Base-by-base conservation (phyloP, 2,888 invertebrate species). In the Eilema depressum region DNA sequence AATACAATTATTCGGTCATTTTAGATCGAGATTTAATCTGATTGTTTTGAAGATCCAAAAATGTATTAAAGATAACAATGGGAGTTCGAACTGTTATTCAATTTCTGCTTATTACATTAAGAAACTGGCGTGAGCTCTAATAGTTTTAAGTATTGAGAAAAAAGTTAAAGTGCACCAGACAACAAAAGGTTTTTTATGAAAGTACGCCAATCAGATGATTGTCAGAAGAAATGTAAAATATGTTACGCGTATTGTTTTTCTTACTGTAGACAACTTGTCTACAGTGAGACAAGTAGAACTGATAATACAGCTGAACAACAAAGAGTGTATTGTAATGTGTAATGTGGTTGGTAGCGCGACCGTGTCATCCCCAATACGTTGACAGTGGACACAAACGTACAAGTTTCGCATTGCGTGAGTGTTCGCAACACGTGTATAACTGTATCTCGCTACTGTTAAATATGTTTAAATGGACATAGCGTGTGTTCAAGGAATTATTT, bases 1-100 rank as follows among this genome's bases (percentile, higher is more conserved):
- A 83, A 81, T 82, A 75, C 82, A 75, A 78, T 81, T 76, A 81
- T 66, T 53, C 59, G 71, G 70, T 76, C 53, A 41, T 77, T 77
- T 74, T 63, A 37, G 41, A 67, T 26, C 53, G 66, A 68, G 63
- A 73, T 73, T 68, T 47, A 68, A 70, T 75, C 66, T 65, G 57
- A 60, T 73, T 73, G 68, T 74, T 74, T 68, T 70, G 66, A 66
- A 63, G 47, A 72, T n/a, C 70, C 67, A 63, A 63, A 37, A 25
- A 33, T 66, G 63, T 70, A 26, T 23, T 30, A 30, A 20, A 68
- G 20, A 68, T 60, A 68, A 69, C 71, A 66, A 67, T 75, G 25
- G 53, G 65, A 73, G 33, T 71, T 75, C 70, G 37, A 69, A 71
- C 66, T 72, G 75, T 76, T 73, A 41, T 30, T 47, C 17, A 57